A percentile compares a stretch with the other conserved stretches of the same genome.
These are phyloP conservation scores for Arizona elegans DNA, from an alignment of 2,113 vertebrate species.

Conservation along the genomic window DNA sequence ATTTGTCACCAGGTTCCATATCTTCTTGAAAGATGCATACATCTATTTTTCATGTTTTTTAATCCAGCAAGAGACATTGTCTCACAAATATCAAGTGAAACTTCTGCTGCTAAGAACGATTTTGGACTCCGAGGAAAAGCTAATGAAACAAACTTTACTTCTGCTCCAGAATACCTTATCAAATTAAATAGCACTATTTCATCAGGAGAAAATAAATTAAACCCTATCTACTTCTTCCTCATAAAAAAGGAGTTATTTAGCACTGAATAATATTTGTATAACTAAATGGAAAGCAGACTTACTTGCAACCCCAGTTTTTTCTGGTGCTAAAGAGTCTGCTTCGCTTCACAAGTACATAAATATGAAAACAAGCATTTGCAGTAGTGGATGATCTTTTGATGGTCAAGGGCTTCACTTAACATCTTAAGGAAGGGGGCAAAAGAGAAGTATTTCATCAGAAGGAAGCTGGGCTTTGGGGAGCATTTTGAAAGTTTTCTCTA, in stretches of 20 bases:
- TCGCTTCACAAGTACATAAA: neutral
- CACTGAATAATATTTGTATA: neutral
- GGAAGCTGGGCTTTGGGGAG: neutral
- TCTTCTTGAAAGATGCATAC: neutral
- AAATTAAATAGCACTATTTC: conserved; percentile 2
- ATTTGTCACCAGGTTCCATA: neutral
- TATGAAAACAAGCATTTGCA: neutral
- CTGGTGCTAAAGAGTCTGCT: neutral
- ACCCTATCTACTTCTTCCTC: neutral
- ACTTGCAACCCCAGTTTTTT: neutral
- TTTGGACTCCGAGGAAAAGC: neutral
- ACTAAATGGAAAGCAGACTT: neutral
- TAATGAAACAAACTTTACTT: neutral
- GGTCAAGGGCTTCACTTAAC: neutral
- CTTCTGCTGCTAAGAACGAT: neutral
- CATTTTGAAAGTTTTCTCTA: neutral
- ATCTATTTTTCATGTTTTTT: neutral
- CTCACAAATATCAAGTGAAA: neutral
- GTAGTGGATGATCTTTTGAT: neutral
- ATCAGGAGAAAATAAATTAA: conserved; percentile 9
- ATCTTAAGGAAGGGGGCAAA: neutral
- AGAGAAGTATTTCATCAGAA: neutral
- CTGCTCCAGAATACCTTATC: neutral
- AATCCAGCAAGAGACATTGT: neutral
- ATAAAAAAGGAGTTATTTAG: neutral